Percentiles rank a stretch among this genome's conserved stretches.
Evolutionary conservation across 2,113 vertebrate genomes (phyloP).

Genomic region (Ochotona princeps): DNA sequence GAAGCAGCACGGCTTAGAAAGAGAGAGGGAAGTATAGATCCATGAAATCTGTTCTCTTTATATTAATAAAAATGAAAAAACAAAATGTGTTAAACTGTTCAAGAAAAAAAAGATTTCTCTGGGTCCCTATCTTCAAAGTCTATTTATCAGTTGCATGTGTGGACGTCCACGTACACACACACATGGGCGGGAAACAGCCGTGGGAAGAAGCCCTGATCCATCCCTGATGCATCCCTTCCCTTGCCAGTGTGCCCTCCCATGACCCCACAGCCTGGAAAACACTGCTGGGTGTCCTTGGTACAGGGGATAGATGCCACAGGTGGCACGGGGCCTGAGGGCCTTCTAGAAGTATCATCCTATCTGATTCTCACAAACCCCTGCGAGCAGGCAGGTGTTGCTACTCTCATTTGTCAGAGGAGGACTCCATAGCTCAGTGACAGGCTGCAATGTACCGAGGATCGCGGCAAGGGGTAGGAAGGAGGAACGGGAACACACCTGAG

Average conservation of each 20-base stretch:
- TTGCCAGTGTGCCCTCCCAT: background rate
- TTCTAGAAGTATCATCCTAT: constrained; percentile 16
- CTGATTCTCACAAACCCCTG: constrained; percentile 60
- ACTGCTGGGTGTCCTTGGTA: background rate
- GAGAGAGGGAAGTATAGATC: no score
- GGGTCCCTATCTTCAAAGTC: background rate
- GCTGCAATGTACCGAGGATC: constrained; percentile 59
- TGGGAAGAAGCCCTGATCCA: background rate
- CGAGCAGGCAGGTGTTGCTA: constrained; percentile 10
- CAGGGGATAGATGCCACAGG: background rate
- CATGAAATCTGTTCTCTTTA: no score
- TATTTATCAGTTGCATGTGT: background rate
- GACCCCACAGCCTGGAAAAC: background rate
- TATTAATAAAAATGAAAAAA: no score
- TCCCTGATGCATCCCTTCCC: background rate
- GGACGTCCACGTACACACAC: background rate
- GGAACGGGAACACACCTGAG: constrained; percentile 9
- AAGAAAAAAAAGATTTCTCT: background rate
- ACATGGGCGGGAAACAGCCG: background rate
- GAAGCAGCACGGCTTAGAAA: no score
- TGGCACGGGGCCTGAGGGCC: constrained; percentile 24
- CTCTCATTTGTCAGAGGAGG: constrained; percentile 54
- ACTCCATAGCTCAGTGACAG: constrained; percentile 48
- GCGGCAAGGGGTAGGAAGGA: background rate
- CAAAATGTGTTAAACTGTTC: no score